Evolutionary conservation across 2,888 invertebrate species (phyloP).

Genomic region (Parnassius smintheus): DNA sequence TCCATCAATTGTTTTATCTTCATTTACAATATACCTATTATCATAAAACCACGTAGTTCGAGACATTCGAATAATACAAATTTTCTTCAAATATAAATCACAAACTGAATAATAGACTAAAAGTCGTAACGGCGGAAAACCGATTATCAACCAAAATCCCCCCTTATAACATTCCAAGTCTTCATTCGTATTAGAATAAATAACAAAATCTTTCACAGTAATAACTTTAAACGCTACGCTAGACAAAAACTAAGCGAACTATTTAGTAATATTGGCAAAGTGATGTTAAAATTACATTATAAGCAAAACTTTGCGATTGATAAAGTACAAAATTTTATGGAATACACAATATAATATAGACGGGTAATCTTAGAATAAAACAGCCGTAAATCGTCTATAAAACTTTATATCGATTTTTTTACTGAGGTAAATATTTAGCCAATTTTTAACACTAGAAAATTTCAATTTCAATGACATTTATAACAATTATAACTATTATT

Average conservation of each 20-base stretch:
- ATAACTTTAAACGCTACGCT: conserved; percentile 57
- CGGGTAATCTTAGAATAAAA: conserved; percentile 31
- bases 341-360: conserved; percentile 23
- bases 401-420: conserved; percentile 35
- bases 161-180: conserved; percentile 64
- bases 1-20: no score
- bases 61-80: neutral
- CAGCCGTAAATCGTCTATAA: conserved; percentile 40
- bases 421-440: conserved; percentile 32
- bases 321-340: conserved; percentile 23
- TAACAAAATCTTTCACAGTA: conserved; percentile 72
- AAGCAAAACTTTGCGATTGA: conserved; percentile 16
- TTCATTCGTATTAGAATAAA: conserved; percentile 74
- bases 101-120: conserved; percentile 1
- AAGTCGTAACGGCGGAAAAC: neutral
- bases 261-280: conserved; percentile 62
- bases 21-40: no score
- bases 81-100: neutral
- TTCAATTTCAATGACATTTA: conserved; percentile 41
- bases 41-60: no score
- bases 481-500: conserved; percentile 39
- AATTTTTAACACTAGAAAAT: conserved; percentile 40
- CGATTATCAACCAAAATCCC: neutral
- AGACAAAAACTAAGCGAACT: conserved; percentile 71
- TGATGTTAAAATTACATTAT: conserved; percentile 31